Conservation (phyloP, 2,888 invertebrate species). For the Heteropelma amictum region DNA sequence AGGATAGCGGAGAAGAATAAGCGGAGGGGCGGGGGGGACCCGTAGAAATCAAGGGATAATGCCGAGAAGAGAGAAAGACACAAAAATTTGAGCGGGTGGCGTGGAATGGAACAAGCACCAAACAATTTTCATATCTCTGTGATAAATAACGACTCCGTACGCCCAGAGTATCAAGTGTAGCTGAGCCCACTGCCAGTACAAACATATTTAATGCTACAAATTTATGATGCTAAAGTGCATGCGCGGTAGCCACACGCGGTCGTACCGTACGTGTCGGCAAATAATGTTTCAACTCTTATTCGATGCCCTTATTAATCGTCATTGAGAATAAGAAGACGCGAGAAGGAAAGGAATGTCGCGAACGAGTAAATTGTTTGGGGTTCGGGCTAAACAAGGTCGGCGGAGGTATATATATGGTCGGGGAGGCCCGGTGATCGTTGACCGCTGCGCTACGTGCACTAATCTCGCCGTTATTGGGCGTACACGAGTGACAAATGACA, state of each 20-base stretch:
- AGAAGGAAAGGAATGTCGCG: slow-evolving; percentile 4
- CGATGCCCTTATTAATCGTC: too few species aligned
- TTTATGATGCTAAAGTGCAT: slow-evolving; percentile 29
- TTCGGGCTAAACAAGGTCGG: too few species aligned
- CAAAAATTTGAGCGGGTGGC: neutral
- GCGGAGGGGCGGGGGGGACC: too few species aligned
- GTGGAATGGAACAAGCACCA: slow-evolving; percentile 63
- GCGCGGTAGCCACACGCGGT: slow-evolving; percentile 6
- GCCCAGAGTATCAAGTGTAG: slow-evolving; percentile 71
- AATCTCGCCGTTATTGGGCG: neutral
- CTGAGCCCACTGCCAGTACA: slow-evolving; percentile 75
- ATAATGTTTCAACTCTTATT: too few species aligned
- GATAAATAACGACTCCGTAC: slow-evolving; percentile 70
- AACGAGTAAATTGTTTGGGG: too few species aligned
- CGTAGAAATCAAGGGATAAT: too few species aligned
- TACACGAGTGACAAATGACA: neutral
- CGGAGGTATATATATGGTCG: too few species aligned
- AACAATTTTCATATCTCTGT: slow-evolving; percentile 72
- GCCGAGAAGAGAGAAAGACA: neutral
- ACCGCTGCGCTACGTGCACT: neutral
- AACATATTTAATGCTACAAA: slow-evolving; percentile 59
- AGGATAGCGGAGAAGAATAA: too few species aligned
- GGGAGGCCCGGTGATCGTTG: neutral
- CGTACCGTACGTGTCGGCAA: too few species aligned
- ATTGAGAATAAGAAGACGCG: too few species aligned